A percentile compares a stretch with the other conserved stretches of the same genome.
These are phyloP conservation scores for Nephotettix cincticeps DNA, from an alignment of 1,140 invertebrate genomes.

Conservation along the genomic window DNA sequence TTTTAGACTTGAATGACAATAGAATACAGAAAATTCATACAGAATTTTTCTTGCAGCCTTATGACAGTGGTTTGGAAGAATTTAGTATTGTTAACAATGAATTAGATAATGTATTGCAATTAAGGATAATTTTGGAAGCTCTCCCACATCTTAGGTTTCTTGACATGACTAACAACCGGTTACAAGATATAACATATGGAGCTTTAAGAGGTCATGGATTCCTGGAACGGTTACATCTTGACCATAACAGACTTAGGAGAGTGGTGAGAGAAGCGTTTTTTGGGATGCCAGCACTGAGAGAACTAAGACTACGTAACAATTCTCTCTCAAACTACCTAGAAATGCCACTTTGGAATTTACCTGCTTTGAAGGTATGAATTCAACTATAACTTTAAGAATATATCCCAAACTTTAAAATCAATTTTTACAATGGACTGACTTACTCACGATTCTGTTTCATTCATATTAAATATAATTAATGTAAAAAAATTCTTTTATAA, in stretches of 20 bases:
- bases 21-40: slow-evolving; percentile 73
- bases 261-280: slow-evolving; percentile 74
- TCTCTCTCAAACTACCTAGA: slow-evolving; percentile 60
- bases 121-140: slow-evolving; percentile 69
- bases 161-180: slow-evolving; percentile 41
- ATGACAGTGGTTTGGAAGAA: slow-evolving; percentile 66
- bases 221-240: slow-evolving; percentile 75
- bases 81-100: slow-evolving; percentile 73
- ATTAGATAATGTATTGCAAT: slow-evolving; percentile 67
- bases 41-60: slow-evolving; percentile 70
- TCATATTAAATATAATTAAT: too few relatives aligned
- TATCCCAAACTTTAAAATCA: too few relatives aligned
- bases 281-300: slow-evolving; percentile 76
- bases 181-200: slow-evolving; percentile 73
- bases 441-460: too few relatives aligned
- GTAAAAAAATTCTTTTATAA: too few relatives aligned
- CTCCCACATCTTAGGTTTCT: slow-evolving; percentile 54
- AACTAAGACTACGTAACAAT: slow-evolving; percentile 77
- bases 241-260: slow-evolving; percentile 71
- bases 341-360: slow-evolving; percentile 77
- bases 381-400: too few relatives aligned
- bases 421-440: too few relatives aligned
- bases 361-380: slow-evolving; percentile 70
- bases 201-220: slow-evolving; percentile 72
- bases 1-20: slow-evolving; percentile 77